phyloP scores from a whole-genome alignment of 2,888 invertebrate genomes.

The Dysmachus trigonus region DNA sequence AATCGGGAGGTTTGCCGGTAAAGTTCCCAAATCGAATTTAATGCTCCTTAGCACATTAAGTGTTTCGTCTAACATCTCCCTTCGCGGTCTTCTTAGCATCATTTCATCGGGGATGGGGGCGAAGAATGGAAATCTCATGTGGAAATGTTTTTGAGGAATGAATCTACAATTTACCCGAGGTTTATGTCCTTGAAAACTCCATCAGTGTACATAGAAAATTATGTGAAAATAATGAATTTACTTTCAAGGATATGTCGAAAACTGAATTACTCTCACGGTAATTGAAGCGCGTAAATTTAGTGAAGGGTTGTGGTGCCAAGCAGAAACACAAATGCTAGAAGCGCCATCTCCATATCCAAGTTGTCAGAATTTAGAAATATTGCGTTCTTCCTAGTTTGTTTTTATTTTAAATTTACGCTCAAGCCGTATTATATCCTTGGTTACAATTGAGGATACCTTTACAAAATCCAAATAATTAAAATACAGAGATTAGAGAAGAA shows the following conservation, averaged over 20 bases:
- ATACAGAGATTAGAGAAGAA: not conserved
- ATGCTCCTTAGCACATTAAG: not conserved
- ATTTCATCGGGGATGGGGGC: not conserved
- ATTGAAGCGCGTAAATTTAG: not conserved
- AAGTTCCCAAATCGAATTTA: not conserved
- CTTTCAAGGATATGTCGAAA: not conserved
- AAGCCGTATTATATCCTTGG: not conserved
- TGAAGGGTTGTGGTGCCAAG: not conserved
- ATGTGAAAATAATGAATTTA: not conserved
- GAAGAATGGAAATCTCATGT: not conserved
- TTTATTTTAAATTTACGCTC: not conserved
- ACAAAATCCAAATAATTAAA: not conserved
- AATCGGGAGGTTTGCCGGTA: not conserved
- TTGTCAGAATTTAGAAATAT: not conserved
- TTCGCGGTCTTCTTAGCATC: not conserved
- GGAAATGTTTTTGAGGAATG: not conserved
- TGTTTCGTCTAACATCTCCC: not conserved
- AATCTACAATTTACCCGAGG: not conserved
- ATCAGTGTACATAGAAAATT: not conserved
- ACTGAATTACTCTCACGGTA: not conserved
- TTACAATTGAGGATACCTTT: not conserved
- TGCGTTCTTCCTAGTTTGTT: not conserved
- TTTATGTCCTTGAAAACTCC: not conserved
- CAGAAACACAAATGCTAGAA: not conserved
- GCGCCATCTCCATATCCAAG: not conserved